A percentile compares a stretch with the other conserved stretches of the same genome.
phyloP scores from a whole-genome alignment of 2,113 vertebrate species.

The Aspiorhynchus laticeps region DNA sequence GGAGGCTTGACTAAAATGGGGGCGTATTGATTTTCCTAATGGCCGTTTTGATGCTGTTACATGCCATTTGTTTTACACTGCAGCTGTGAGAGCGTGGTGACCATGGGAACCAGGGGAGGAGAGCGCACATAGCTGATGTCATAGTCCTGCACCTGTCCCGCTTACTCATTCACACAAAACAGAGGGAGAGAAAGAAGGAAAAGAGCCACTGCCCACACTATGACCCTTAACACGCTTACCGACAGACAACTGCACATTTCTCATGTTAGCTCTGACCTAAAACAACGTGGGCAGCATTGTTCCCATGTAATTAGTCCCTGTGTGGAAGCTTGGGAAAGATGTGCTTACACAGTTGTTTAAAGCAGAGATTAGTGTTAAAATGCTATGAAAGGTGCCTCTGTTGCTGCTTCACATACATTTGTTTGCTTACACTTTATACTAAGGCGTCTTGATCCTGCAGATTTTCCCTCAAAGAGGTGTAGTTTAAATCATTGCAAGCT shows the following conservation, averaged over 20 bases:
- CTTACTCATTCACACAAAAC: slow-evolving; percentile 48
- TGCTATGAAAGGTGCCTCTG: slow-evolving; percentile 25
- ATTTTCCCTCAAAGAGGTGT: not conserved
- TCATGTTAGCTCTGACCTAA: slow-evolving; percentile 43
- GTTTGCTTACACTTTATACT: not conserved
- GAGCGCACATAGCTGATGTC: slow-evolving; percentile 62
- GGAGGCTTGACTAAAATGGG: slow-evolving; percentile 24
- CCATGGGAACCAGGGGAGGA: slow-evolving; percentile 66
- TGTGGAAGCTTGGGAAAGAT: slow-evolving; percentile 34
- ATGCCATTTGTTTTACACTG: slow-evolving; percentile 52
- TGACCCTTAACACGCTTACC: slow-evolving; percentile 67
- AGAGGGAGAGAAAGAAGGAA: slow-evolving; percentile 33
- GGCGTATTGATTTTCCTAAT: slow-evolving; percentile 43
- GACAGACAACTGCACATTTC: slow-evolving; percentile 67
- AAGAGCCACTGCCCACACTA: slow-evolving; percentile 49
- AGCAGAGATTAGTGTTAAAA: slow-evolving; percentile 55
- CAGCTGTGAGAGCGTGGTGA: slow-evolving; percentile 58
- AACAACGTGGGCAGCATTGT: slow-evolving; percentile 37
- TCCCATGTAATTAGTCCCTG: slow-evolving; percentile 36
- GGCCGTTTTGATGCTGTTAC: slow-evolving; percentile 46
- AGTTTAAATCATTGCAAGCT: slow-evolving; percentile 77
- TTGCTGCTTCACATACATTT: not conserved
- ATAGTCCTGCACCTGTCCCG: slow-evolving; percentile 73
- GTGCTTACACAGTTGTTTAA: slow-evolving; percentile 35
- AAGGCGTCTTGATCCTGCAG: not conserved